Evolutionary conservation across 2,888 invertebrate genomes (phyloP), one percentile per base, ranked within the genome.

Genomic region (Cheilosia grossa): DNA sequence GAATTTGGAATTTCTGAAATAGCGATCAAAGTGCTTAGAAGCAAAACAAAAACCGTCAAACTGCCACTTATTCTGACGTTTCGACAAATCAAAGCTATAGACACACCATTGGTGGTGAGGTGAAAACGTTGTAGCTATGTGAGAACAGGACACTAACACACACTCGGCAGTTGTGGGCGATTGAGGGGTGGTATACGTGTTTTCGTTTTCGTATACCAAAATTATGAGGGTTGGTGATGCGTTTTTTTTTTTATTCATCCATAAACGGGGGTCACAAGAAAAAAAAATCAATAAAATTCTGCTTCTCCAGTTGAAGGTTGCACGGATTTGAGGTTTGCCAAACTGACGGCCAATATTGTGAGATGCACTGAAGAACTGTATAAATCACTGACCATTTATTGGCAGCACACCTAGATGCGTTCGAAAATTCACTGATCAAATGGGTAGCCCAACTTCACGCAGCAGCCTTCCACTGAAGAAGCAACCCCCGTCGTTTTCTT

Each of bases 291-390:
- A 85, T 85, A 85, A 80, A 80, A 63, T 37, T 69, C 56, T 70
- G 66, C 70, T 81, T 80, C 85, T 85, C 72, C 80, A 81, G 75
- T 75, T 85, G 85, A 85, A 85, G 85, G 85, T 77, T 81, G 80
- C 80, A 67, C 75, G 66, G 67, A 53, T 44, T 51, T 72, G 51
- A 44, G 49, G 69, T 33, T 72, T 70, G 33, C 6, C 37, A 37
- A 40, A 40, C 44, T 49, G 19, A 6, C 4, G 13, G 37, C 9
- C 10, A 33, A 33, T 33, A 33, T 33, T 33, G 33, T 3, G 10
- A 33, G 10, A 13, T 37, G 10, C 37, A 37, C 37, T 37, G 1
- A 37, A 13, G 37, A 37, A 37, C 37, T 37, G 33, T 37, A 37
- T 37, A 10, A 5, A 37, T 37, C 33, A 37, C 10, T 37, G 37